Percentiles rank a stretch among this genome's conserved stretches.
Conservation (phyloP, 2,797 vertebrate species). For the Lutjanus argentimaculatus region DNA sequence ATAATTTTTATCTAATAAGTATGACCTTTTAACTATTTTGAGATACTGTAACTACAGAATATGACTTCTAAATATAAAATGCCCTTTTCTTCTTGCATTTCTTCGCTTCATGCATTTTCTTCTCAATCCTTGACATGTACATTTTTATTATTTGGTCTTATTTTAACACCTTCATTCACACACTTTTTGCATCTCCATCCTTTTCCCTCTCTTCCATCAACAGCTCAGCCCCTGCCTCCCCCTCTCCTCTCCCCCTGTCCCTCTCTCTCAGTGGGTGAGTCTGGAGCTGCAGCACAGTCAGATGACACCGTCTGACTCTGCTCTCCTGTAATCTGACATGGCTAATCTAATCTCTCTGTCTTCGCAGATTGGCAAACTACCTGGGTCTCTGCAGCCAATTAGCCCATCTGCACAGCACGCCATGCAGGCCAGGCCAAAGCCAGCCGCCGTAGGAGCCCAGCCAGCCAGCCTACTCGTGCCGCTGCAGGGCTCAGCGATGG, state of each 20-base stretch:
- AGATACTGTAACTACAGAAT: not conserved
- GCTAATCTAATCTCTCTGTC: constrained; percentile 76
- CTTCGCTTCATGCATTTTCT: not conserved
- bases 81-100: not conserved
- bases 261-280: constrained; percentile 68
- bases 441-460: constrained; percentile 41
- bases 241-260: not conserved
- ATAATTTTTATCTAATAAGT: too few species aligned
- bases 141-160: not conserved
- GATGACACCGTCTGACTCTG: constrained; percentile 67
- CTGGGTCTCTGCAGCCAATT: constrained; percentile 77
- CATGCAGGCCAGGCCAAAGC: constrained; percentile 43
- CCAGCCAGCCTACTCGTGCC: constrained; percentile 22
- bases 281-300: constrained; percentile 57
- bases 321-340: constrained; percentile 78
- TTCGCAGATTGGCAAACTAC: constrained; percentile 70
- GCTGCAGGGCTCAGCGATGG: constrained; percentile 51
- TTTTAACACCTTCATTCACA: not conserved
- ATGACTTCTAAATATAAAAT: not conserved
- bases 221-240: not conserved
- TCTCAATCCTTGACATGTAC: not conserved
- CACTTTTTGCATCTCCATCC: not conserved
- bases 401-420: constrained; percentile 70
- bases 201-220: not conserved
- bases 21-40: not conserved